A percentile compares a stretch with the other conserved stretches of the same genome.
These are phyloP conservation scores for Clarias magur DNA, from an alignment of 2,113 vertebrate species.

Conservation along the genomic window DNA sequence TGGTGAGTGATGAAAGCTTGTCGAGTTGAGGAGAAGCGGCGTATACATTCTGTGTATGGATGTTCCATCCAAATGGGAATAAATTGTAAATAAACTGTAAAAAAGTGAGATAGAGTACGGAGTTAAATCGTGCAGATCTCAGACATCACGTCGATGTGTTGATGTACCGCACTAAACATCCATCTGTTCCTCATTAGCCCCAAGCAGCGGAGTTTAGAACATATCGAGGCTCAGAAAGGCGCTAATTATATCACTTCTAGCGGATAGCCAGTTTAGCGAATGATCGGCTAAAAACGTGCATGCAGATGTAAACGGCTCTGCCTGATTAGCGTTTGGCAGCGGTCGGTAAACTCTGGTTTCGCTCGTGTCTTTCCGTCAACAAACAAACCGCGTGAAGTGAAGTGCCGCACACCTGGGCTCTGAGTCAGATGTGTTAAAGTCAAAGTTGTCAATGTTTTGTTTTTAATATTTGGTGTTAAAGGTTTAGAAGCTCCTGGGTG, in stretches of 20 bases:
- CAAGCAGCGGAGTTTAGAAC: background rate
- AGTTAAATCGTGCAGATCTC: background rate
- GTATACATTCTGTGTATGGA: no score
- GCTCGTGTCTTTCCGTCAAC: background rate
- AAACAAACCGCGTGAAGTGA: background rate
- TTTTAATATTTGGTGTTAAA: background rate
- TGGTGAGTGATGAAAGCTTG: conserved; percentile 14
- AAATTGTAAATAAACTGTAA: background rate
- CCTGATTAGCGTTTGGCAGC: conserved; percentile 2
- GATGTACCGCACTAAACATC: background rate
- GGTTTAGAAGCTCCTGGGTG: background rate
- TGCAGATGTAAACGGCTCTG: background rate
- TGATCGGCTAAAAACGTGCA: background rate
- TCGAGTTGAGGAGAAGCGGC: background rate
- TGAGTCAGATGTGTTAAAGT: background rate
- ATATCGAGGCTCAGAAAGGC: background rate
- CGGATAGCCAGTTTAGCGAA: background rate
- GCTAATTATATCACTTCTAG: background rate
- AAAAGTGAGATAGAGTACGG: no score
- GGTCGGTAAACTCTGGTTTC: background rate
- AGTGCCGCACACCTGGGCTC: background rate
- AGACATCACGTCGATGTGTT: background rate
- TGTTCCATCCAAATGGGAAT: background rate
- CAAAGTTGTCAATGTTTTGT: background rate
- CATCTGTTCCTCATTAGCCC: conserved; percentile 22